Base-by-base conservation (phyloP, 2,797 vertebrate species). In the Coilia nasus region DNA sequence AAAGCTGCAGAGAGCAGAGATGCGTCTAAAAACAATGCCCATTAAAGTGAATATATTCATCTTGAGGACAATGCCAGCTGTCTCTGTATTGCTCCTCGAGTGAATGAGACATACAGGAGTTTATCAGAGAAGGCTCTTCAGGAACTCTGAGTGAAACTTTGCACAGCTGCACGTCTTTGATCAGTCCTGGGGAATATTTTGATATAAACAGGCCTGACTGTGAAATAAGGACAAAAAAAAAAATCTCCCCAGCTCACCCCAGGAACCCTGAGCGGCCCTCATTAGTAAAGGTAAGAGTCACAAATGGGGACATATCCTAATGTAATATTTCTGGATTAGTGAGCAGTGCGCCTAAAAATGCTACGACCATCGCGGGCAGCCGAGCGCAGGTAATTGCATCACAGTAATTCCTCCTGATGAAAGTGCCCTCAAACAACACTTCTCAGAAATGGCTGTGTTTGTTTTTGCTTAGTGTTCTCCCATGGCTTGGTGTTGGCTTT, bases 351-450 rank as follows among this genome's bases (percentile, higher is more conserved):
- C 28, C 31, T 75, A 75, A 17, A 75, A 75, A 35, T 75, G 28
- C 67, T 35, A 17, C 31, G 6, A 31, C 28, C 31, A 75, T 35
- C 6, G 67, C 2, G 67, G 31, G 67, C 67, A 75, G 67, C 67
- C 67, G 41, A 41, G 67, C 31, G 31, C 67, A 41, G 31, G 67
- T 75, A 75, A 75, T 2, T 75, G 67, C 67, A 82, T 57, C 81
- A 59, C 75, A 62, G 82, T 86, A 85, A 78, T 62, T 17, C 83
- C 50, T 28, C 11, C 11, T 86, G 81, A 82, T 83, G 28, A 83
- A 83, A 25, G 41, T 59, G 59, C 35, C 75, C 75, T 60, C 23
- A 75, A 80, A 50, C 75, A 62, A 23, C 41, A 81, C 9, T 83
- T 78, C 59, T 46, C 47, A 54, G 57, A 83, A 83, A 83, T 28